A percentile compares a stretch with the other conserved stretches of the same genome.
These are phyloP conservation scores for Stegodyphus dumicola DNA, from an alignment of 1,140 invertebrate species.

Conservation along the genomic window DNA sequence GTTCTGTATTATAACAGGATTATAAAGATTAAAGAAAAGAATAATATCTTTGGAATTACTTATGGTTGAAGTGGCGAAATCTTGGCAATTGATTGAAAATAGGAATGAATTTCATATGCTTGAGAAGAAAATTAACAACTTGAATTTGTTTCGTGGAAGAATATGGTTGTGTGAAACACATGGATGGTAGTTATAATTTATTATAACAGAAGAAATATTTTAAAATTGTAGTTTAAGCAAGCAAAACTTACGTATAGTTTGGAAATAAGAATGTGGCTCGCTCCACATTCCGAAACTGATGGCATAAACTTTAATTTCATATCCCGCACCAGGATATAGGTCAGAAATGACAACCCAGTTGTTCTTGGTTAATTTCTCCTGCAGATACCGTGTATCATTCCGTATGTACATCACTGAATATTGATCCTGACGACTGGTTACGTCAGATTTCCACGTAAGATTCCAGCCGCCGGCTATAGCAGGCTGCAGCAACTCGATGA, in stretches of 20 bases:
- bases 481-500: constrained; percentile 84
- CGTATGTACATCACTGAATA: constrained; percentile 86
- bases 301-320: constrained; percentile 90
- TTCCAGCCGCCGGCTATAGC: constrained; percentile 71
- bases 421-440: constrained; percentile 87
- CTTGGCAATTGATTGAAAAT: too few relatives aligned
- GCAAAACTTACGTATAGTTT: constrained; percentile 43
- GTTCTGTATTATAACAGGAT: too few relatives aligned
- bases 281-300: constrained; percentile 84
- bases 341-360: constrained; percentile 79
- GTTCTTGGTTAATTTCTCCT: constrained; percentile 71
- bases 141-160: too few relatives aligned
- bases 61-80: too few relatives aligned
- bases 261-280: constrained; percentile 82
- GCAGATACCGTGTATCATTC: constrained; percentile 79
- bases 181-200: not conserved
- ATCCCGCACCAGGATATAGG: constrained; percentile 87
- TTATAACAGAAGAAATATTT: not conserved
- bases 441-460: constrained; percentile 93
- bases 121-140: too few relatives aligned
- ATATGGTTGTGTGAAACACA: too few relatives aligned
- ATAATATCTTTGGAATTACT: too few relatives aligned
- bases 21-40: too few relatives aligned
- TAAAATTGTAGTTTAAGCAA: not conserved
- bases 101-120: too few relatives aligned